Percentiles rank a stretch among this genome's conserved stretches.
phyloP scores from a whole-genome alignment of 2,113 vertebrate genomes.

The Bos javanicus region DNA sequence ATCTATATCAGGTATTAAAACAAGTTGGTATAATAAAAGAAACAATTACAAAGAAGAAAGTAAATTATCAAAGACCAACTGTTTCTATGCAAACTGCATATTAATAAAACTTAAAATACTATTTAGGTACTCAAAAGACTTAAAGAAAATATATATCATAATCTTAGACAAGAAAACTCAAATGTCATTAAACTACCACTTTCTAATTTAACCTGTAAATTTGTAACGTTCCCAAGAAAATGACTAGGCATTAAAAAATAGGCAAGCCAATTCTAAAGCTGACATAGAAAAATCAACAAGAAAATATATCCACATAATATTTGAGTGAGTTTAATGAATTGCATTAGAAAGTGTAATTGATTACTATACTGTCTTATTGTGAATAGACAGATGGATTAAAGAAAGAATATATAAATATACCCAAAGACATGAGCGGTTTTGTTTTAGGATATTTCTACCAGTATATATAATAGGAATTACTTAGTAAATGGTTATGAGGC shows the following conservation, averaged over 20 bases:
- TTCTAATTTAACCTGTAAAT: neutral
- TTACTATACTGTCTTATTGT: neutral
- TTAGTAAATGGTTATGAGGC: neutral
- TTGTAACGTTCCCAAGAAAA: neutral
- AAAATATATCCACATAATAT: neutral
- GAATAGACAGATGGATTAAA: neutral
- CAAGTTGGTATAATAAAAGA: neutral
- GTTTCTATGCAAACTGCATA: neutral
- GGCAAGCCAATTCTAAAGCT: neutral
- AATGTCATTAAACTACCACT: neutral
- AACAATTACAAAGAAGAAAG: neutral
- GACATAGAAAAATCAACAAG: neutral
- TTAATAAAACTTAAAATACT: neutral
- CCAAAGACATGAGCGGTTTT: neutral
- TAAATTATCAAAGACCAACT: neutral
- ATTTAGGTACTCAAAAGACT: neutral
- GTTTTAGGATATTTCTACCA: neutral
- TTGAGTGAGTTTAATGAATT: neutral
- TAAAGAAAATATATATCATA: neutral
- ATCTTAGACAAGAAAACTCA: neutral
- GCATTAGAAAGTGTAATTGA: neutral
- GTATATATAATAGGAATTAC: neutral
- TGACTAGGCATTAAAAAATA: neutral
- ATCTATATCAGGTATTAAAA: neutral
- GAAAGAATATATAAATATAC: neutral